Base-by-base conservation (phyloP, 2,113 vertebrate genomes). In the Lipophrys pholis region DNA sequence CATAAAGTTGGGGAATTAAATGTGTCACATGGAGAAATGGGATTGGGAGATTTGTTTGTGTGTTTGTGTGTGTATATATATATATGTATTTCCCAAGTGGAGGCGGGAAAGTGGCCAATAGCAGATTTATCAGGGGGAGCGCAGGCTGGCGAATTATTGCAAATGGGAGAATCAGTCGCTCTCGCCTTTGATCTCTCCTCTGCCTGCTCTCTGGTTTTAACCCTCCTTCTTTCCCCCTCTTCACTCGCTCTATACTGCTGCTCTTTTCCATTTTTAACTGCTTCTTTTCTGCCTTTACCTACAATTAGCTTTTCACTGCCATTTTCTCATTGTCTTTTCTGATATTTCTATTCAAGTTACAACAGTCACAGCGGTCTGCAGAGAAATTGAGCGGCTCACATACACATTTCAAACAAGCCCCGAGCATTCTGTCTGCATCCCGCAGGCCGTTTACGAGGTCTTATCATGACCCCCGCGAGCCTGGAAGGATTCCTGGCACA, bases 401-500 rank as follows among this genome's bases (percentile, higher is more conserved):
- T 30, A 30, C 41, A 73, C 56, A 46, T 21, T 56, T 58, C n/a
- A 67, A 60, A 55, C 60, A 60, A 57, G 43, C 64, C 45, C 11
- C 15, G 40, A 51, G 59, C 52, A 17, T 56, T 49, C 64, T 72
- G 59, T 39, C 59, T 11, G 39, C 8, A 42, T 75, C 76, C 56
- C 9, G 8, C 55, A 12, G 76, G 66, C 78, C 53, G 56, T 88
- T 89, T 73, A 80, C 40, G 78, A 81, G 74, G 49, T 50, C 70
- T 76, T 84, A 87, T 90, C 87, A 87, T 73, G 58, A 72, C 62
- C 56, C 30, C 59, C 35, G 64, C 41, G 8, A 82, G 87, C 63
- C 65, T 67, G 83, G 56, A 79, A 76, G 80, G 81, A 87, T 91
- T 92, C 88, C 81, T 87, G 64, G 64, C 87, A 6, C 83, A 84